Base-by-base conservation (phyloP, 2,113 vertebrate species). In the Lycocorax pyrrhopterus region DNA sequence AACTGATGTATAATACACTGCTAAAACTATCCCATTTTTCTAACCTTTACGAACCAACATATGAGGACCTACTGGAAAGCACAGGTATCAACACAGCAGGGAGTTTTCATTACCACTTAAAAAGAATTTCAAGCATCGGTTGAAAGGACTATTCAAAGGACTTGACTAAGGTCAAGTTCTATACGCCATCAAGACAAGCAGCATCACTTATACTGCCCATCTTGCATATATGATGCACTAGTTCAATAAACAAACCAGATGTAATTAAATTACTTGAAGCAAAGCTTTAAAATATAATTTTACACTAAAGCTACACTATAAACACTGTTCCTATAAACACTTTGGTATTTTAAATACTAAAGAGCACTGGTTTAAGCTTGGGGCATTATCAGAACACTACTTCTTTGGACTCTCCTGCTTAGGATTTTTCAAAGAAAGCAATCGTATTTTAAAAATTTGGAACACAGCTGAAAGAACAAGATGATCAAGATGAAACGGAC, bases 161-260 rank as follows among this genome's bases (percentile, higher is more conserved):
- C n/a, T 37, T 59, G n/a, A 37, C n/a, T 26, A 37, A 37, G 16
- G 23, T 23, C 14, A 51, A 11, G 20, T 82, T 84, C 49, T 52
- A 52, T 18, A 51, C 5, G 76, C 52, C 35, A 88, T 64, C 14
- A 89, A 75, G 35, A 82, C 15, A 82, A 12, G 49, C 6, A 87
- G 16, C 12, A 75, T 53, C 22, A 76, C 23, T 17, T n/a, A 33
- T 1, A 27, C 10, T 30, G 44, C 27, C 13, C 13, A 49, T 35
- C 41, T 22, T 3, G 3, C 53, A 83, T 0, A 2, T 19, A 72
- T 1, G 1, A 35, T 49, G 14, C 43, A 67, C 12, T 3, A 63
- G 79, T 39, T 62, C 51, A 79, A 49, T 27, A 56, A 60, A 44
- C 6, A 72, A 87, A 62, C 9, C 9, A 73, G 14, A 69, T 14